Conservation (phyloP, 2,888 invertebrate genomes). For the Epicampocera succincta region DNA sequence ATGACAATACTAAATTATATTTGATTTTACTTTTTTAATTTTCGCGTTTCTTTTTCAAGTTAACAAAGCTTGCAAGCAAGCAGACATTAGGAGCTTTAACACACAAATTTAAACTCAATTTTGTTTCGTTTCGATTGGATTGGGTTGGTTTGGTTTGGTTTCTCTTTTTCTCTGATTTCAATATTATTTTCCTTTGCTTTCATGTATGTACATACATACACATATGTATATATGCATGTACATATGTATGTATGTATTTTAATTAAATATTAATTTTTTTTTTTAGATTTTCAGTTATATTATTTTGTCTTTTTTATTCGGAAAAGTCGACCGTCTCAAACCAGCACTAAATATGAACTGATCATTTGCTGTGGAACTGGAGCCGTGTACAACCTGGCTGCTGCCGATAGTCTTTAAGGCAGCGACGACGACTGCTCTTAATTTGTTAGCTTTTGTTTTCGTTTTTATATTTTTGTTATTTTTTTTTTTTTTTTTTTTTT, state of each 20-base stretch:
- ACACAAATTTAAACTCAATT: slow-evolving; percentile 46
- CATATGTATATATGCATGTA: no score
- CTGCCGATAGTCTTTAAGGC: slow-evolving; percentile 52
- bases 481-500: slow-evolving; percentile 12
- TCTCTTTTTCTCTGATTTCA: slow-evolving; percentile 43
- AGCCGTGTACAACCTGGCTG: slow-evolving; percentile 69
- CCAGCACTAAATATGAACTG: slow-evolving; percentile 80
- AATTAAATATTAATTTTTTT: slow-evolving; percentile 27
- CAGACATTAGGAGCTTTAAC: slow-evolving; percentile 51
- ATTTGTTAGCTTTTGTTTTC: slow-evolving; percentile 38
- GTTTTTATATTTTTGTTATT: no score
- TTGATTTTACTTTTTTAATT: slow-evolving; percentile 36
- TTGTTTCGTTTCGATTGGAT: slow-evolving; percentile 54
- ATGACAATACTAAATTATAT: slow-evolving; percentile 36
- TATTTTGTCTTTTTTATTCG: slow-evolving; percentile 61
- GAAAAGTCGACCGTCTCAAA: slow-evolving; percentile 77
- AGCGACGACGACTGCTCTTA: slow-evolving; percentile 38
- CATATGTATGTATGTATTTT: no score
- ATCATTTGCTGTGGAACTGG: slow-evolving; percentile 74
- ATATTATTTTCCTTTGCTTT: slow-evolving; percentile 8
- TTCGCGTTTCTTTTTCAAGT: slow-evolving; percentile 36
- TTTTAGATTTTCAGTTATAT: slow-evolving; percentile 33
- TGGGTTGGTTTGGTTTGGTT: no score
- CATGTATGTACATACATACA: no score
- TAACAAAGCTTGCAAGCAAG: slow-evolving; percentile 46